phyloP scores from a whole-genome alignment of 2,113 vertebrate genomes.

The Gopherus evgoodei region DNA sequence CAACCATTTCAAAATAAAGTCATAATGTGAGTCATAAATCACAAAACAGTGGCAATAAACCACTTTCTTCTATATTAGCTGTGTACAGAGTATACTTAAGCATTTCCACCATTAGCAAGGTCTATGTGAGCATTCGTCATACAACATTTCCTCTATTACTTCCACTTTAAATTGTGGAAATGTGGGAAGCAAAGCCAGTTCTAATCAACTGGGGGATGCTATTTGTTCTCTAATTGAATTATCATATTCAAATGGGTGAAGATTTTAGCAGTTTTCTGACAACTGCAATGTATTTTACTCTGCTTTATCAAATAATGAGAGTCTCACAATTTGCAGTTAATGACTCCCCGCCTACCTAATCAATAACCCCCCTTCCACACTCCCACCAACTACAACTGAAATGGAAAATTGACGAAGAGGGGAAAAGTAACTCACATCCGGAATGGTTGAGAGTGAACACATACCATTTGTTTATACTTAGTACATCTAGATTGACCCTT shows the following conservation, averaged over 20 bases:
- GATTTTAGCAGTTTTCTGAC: conserved; percentile 61
- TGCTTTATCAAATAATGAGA: background rate
- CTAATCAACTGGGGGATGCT: conserved; percentile 63
- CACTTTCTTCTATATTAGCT: conserved; percentile 77
- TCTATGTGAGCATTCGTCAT: conserved; percentile 46
- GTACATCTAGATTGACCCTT: background rate
- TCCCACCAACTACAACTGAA: background rate
- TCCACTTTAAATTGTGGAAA: conserved; percentile 67
- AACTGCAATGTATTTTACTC: conserved; percentile 25
- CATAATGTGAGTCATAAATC: conserved; percentile 85
- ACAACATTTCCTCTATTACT: conserved; percentile 53
- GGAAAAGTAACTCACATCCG: rapidly evolving
- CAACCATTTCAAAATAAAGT: conserved; percentile 80
- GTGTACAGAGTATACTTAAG: conserved; percentile 60
- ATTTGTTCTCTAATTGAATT: conserved; percentile 79
- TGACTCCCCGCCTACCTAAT: background rate
- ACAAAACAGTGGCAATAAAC: conserved; percentile 75
- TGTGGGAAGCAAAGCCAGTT: conserved; percentile 61
- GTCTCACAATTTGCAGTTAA: background rate
- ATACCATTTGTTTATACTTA: background rate
- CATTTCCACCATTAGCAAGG: conserved; percentile 78
- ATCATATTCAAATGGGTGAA: conserved; percentile 61
- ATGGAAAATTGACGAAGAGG: background rate
- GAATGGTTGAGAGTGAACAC: background rate
- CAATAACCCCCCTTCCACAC: background rate